Evolutionary conservation across 2,797 vertebrate species (phyloP).

Genomic region (Sebastolobus alascanus): DNA sequence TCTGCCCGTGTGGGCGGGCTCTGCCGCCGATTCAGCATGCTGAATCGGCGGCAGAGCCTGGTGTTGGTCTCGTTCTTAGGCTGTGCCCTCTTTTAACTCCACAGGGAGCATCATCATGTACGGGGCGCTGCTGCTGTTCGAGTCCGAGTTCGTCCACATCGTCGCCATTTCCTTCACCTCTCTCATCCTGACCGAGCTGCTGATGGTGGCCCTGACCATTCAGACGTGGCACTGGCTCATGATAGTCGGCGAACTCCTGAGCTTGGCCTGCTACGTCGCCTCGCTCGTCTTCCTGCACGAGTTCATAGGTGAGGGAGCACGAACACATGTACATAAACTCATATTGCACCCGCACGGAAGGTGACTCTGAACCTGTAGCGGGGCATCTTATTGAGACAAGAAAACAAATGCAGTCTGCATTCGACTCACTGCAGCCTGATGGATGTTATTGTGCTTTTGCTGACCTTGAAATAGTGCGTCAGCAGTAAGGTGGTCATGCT

Average conservation of each 20-base stretch:
- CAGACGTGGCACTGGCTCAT: conserved; percentile 99
- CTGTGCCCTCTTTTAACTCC: conserved; percentile 6
- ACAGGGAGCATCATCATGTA: conserved; percentile 99
- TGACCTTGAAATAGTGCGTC: conserved; percentile 72
- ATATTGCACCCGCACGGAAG: neutral
- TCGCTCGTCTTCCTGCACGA: conserved; percentile 98
- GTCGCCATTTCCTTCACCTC: conserved; percentile 99
- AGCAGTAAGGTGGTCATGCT: conserved; percentile 31
- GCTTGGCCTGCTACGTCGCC: conserved; percentile 95
- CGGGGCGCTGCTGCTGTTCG: conserved; percentile 95
- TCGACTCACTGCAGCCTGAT: conserved; percentile 18
- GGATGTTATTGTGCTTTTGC: conserved; percentile 31
- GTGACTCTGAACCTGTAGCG: neutral
- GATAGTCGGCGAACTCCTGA: conserved; percentile 97
- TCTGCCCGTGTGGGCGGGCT: neutral
- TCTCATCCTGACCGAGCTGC: conserved; percentile 96
- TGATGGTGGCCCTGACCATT: conserved; percentile 98
- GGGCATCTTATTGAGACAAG: neutral
- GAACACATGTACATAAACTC: too few relatives aligned
- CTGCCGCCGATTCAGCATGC: neutral
- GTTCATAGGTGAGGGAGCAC: conserved; percentile 91
- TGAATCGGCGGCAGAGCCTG: neutral
- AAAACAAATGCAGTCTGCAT: neutral
- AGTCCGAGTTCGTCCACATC: conserved; percentile 98
- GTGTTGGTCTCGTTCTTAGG: neutral